A percentile compares a stretch with the other conserved stretches of the same genome.
Evolutionary conservation across 2,113 vertebrate species (phyloP).

Genomic region (Dendropsophus ebraccatus): DNA sequence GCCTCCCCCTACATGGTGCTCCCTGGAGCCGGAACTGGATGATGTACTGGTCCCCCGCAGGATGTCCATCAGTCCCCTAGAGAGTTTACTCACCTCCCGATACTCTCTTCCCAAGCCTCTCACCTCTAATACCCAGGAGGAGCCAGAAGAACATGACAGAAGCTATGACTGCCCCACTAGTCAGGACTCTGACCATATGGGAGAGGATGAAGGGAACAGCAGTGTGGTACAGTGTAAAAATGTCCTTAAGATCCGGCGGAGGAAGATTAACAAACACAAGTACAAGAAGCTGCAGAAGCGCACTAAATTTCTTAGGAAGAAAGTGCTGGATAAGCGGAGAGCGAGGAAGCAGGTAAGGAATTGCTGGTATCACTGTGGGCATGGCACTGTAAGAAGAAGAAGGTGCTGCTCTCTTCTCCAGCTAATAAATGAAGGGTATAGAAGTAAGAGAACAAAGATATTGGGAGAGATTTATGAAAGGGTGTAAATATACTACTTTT

Average conservation of each 20-base stretch:
- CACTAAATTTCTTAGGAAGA: constrained; percentile 80
- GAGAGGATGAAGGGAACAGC: constrained; percentile 52
- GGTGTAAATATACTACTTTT: no score
- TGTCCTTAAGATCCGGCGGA: constrained; percentile 85
- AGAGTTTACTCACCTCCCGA: constrained; percentile 87
- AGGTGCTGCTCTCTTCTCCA: no score
- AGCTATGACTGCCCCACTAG: constrained; percentile 62
- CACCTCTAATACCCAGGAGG: neutral
- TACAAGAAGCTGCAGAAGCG: constrained; percentile 88
- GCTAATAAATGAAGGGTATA: no score
- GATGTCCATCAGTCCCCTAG: constrained; percentile 88
- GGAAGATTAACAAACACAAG: constrained; percentile 93
- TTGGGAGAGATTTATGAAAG: no score
- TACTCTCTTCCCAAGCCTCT: constrained; percentile 78
- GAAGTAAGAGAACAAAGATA: no score
- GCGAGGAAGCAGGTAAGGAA: constrained; percentile 77
- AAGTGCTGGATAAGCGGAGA: constrained; percentile 75
- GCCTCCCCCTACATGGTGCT: constrained; percentile 71
- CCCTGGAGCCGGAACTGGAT: constrained; percentile 82
- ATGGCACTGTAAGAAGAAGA: no score
- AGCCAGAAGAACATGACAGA: neutral
- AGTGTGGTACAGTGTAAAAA: constrained; percentile 80
- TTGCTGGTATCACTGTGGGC: neutral
- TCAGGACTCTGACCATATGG: constrained; percentile 44
- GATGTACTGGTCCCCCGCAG: constrained; percentile 88